Evolutionary conservation across 2,113 vertebrate genomes (phyloP).

Genomic region (Corythaeola cristata): DNA sequence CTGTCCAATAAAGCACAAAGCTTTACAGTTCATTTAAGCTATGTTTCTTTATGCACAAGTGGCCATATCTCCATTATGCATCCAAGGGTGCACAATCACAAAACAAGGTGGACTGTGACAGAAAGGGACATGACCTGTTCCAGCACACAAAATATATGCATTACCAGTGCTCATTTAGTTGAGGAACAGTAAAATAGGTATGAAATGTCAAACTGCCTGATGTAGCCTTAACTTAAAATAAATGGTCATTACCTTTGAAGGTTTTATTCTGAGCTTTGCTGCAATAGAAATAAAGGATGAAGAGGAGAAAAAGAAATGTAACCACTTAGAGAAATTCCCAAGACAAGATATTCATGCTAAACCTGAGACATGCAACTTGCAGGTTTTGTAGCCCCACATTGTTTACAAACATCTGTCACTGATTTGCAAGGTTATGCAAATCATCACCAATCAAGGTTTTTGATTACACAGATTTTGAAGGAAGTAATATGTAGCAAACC

Average conservation of each 20-base stretch:
- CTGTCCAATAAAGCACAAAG: slow-evolving; percentile 54
- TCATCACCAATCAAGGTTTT: not conserved
- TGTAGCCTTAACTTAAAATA: slow-evolving; percentile 40
- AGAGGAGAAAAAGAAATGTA: not conserved
- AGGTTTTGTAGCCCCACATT: not conserved
- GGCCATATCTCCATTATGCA: slow-evolving; percentile 44
- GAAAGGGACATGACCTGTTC: slow-evolving; percentile 68
- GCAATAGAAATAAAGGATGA: not conserved
- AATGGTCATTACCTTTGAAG: not conserved
- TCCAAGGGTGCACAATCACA: slow-evolving; percentile 50
- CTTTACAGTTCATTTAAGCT: slow-evolving; percentile 66
- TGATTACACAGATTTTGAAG: not conserved
- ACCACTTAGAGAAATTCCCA: not conserved
- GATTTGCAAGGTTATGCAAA: not conserved
- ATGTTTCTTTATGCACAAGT: slow-evolving; percentile 66
- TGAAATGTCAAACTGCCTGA: slow-evolving; percentile 45
- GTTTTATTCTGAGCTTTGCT: slow-evolving; percentile 1
- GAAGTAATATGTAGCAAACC: not conserved
- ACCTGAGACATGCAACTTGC: not conserved
- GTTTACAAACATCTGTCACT: not conserved
- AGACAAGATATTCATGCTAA: not conserved
- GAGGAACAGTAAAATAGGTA: slow-evolving; percentile 38
- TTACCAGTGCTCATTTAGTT: slow-evolving; percentile 38
- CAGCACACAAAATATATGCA: slow-evolving; percentile 43
- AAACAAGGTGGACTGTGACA: slow-evolving; percentile 70